Conservation (phyloP, 2,888 invertebrate species). For the Tipula confusa region DNA sequence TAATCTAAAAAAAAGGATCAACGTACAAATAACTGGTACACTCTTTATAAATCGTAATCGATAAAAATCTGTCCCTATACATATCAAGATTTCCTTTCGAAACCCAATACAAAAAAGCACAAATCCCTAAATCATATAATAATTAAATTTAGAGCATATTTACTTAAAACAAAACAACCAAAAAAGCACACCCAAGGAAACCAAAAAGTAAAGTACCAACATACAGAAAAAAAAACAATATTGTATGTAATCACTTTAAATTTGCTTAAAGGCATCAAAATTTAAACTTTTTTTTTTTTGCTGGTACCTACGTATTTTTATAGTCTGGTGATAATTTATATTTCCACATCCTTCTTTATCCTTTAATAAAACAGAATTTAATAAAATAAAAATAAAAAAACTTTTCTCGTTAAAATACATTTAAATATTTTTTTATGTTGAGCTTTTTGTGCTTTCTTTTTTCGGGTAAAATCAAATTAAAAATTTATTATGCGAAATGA, state of each 20-base stretch:
- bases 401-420: slow-evolving; percentile 20
- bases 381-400: neutral
- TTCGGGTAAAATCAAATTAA: slow-evolving; percentile 12
- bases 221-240: neutral
- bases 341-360: slow-evolving; percentile 25
- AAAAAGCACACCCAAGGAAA: neutral
- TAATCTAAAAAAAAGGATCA: too few relatives aligned
- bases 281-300: neutral
- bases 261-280: neutral
- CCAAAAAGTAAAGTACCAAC: neutral
- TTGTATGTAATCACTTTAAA: slow-evolving; percentile 12
- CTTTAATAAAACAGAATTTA: slow-evolving; percentile 20
- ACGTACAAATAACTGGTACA: too few relatives aligned
- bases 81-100: too few relatives aligned
- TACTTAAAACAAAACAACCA: neutral
- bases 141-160: neutral
- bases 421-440: neutral
- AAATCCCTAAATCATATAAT: neutral
- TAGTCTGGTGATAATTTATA: slow-evolving; percentile 9
- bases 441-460: neutral
- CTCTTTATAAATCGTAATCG: too few relatives aligned
- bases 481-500: slow-evolving; percentile 25
- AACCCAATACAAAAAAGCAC: neutral
- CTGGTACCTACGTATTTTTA: neutral
- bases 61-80: too few relatives aligned